Conservation (phyloP, 2,888 invertebrate species). For the Koerneria pararmatus region DNA sequence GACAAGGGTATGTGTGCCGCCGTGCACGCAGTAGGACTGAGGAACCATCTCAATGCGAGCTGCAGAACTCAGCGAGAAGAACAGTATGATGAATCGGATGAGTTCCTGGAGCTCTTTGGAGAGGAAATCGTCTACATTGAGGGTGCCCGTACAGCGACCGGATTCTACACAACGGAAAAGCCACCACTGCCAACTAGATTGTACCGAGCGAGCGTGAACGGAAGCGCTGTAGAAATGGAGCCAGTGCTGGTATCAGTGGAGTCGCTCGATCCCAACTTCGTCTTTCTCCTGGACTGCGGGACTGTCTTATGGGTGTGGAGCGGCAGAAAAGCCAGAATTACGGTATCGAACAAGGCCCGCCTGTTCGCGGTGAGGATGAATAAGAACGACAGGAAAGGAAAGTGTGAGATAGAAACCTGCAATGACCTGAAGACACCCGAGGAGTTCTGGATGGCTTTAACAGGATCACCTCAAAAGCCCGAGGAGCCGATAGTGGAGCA, state of each 20-base stretch:
- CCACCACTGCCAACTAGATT: slow-evolving; percentile 45
- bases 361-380: slow-evolving; percentile 96
- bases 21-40: slow-evolving; percentile 95
- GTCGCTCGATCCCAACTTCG: slow-evolving; percentile 83
- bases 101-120: slow-evolving; percentile 86
- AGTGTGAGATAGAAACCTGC: slow-evolving; percentile 79
- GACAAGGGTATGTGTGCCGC: slow-evolving; percentile 93
- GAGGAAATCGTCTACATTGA: slow-evolving; percentile 87
- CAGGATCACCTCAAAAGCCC: slow-evolving; percentile 38
- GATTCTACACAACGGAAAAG: slow-evolving; percentile 83
- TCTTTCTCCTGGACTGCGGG: slow-evolving; percentile 85
- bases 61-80: slow-evolving; percentile 82
- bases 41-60: slow-evolving; percentile 85
- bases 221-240: slow-evolving; percentile 64
- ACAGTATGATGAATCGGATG: slow-evolving; percentile 91
- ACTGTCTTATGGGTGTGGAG: slow-evolving; percentile 82
- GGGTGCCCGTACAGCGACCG: slow-evolving; percentile 93
- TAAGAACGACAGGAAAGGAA: slow-evolving; percentile 93
- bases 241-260: slow-evolving; percentile 60
- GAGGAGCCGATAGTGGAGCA: slow-evolving; percentile 65
- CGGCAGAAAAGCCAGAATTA: slow-evolving; percentile 68
- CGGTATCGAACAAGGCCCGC: slow-evolving; percentile 63
- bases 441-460: slow-evolving; percentile 78
- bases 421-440: slow-evolving; percentile 76
- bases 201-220: slow-evolving; percentile 54